These are phyloP conservation scores for Heliothis virescens DNA, from an alignment of 1,140 invertebrate species.

Conservation along the genomic window DNA sequence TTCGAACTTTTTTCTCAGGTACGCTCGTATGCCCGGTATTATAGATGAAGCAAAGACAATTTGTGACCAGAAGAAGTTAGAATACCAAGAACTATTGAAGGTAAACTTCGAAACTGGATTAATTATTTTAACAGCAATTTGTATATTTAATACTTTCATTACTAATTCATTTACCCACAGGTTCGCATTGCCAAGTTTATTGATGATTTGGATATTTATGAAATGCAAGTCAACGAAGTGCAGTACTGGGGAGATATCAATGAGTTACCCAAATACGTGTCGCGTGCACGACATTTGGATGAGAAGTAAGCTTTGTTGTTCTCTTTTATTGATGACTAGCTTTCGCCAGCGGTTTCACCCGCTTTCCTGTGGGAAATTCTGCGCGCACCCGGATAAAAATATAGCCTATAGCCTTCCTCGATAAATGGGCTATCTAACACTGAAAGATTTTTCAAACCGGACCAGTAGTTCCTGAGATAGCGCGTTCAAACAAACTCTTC, in stretches of 20 bases:
- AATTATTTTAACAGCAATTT: not conserved
- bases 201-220: constrained; percentile 93
- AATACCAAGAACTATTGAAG: constrained; percentile 94
- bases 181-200: constrained; percentile 90
- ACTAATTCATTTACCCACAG: constrained; percentile 42
- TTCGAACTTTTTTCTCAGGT: constrained; percentile 73
- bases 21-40: constrained; percentile 91
- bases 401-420: too few relatives aligned
- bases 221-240: constrained; percentile 94
- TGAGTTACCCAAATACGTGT: constrained; percentile 94
- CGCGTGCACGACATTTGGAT: constrained; percentile 92
- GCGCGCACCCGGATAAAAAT: too few relatives aligned
- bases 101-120: constrained; percentile 56
- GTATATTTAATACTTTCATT: not conserved
- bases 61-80: constrained; percentile 92
- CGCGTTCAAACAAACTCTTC: too few relatives aligned
- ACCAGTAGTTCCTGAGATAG: too few relatives aligned
- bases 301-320: constrained; percentile 85
- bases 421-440: too few relatives aligned
- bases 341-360: too few relatives aligned
- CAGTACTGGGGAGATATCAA: constrained; percentile 96
- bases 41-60: constrained; percentile 94
- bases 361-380: too few relatives aligned
- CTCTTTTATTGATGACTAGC: not conserved
- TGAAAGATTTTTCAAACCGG: too few relatives aligned